Base-by-base conservation (phyloP, 2,888 invertebrate genomes). In the Tuberolachnus salignus region DNA sequence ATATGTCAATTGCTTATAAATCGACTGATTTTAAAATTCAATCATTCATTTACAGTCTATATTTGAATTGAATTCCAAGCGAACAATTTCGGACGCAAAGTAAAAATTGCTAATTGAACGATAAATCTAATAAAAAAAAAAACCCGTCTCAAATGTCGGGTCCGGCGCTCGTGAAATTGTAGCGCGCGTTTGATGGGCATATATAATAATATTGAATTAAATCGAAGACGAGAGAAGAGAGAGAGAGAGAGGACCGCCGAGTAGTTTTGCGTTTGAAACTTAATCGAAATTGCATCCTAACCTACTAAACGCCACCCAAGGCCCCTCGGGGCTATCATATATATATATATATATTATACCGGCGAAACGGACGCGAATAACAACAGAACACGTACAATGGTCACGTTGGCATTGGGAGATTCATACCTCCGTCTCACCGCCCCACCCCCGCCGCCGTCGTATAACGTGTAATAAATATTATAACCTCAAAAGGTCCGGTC, bases 371-470 rank as follows among this genome's bases (percentile, higher is more conserved):
- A 57, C 53, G n/a, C 26, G n/a, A 42, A 57, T 44, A 66, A 59
- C 21, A 53, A 63, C 63, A 55, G 1, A 71, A n/a, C 14, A 64
- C 9, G 44, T 11, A 57, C 59, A 49, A 53, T 51, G 19, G 49
- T 57, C 51, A 16, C 34, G 59, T 59, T 78, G 78, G 69, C 67
- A 78, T 78, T 78, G 51, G n/a, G 42, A 67, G 59, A 69, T 59
- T 14, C 49, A n/a, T n/a, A n/a, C n/a, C n/a, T n/a, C n/a, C n/a
- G n/a, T n/a, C n/a, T n/a, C n/a, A n/a, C n/a, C n/a, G n/a, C 51
- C 34, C 78, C 51, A 49, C 11, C 59, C 42, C 57, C 46, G 13
- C 61, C 23, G 3, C n/a, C 46, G 2, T 13, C 46, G 6, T 34
- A 34, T 34, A 34, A 4, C 34, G 6, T 3, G 3, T 34, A n/a